These are phyloP conservation scores for Nemopilema nomurai DNA, from an alignment of 30 jellyfish, hydroid and myxozoan genomes.

Conservation along the genomic window DNA sequence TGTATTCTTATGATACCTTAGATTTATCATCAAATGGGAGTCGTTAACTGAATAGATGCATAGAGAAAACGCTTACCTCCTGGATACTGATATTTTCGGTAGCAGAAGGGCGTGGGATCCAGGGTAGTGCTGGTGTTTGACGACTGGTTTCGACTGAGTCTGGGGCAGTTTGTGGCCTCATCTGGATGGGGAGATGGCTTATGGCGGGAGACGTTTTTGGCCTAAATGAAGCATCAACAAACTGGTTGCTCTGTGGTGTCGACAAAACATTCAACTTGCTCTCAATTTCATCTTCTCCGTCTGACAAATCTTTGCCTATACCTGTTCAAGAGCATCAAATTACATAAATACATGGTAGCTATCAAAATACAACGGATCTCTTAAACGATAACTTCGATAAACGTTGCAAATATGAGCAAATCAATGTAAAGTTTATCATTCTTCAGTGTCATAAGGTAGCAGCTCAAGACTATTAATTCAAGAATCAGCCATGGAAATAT, in stretches of 20 bases:
- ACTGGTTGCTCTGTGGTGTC: neutral
- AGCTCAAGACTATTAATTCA: too few relatives aligned
- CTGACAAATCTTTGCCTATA: slow-evolving; percentile 83
- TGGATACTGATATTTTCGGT: slow-evolving; percentile 45
- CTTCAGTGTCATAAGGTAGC: too few relatives aligned
- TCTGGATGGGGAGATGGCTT: slow-evolving; percentile 47
- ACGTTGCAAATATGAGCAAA: too few relatives aligned
- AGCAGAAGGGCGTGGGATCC: slow-evolving; percentile 49
- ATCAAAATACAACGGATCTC: too few relatives aligned
- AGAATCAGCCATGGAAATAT: too few relatives aligned
- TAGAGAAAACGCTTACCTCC: slow-evolving; percentile 45
- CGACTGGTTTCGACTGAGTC: slow-evolving; percentile 28
- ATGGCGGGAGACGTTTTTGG: slow-evolving; percentile 77
- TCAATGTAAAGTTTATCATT: too few relatives aligned
- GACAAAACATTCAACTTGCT: slow-evolving; percentile 6
- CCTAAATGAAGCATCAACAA: slow-evolving; percentile 19
- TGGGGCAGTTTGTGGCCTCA: slow-evolving; percentile 77
- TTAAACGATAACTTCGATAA: too few relatives aligned
- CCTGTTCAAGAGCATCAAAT: slow-evolving; percentile 23
- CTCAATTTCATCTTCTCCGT: slow-evolving; percentile 53
- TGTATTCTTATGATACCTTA: neutral
- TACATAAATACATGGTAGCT: too few relatives aligned
- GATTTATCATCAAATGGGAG: neutral
- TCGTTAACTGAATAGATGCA: neutral
- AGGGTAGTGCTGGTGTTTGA: slow-evolving; percentile 44